These are phyloP conservation scores for Uria lomvia DNA, from an alignment of 2,113 vertebrate species.

Conservation along the genomic window DNA sequence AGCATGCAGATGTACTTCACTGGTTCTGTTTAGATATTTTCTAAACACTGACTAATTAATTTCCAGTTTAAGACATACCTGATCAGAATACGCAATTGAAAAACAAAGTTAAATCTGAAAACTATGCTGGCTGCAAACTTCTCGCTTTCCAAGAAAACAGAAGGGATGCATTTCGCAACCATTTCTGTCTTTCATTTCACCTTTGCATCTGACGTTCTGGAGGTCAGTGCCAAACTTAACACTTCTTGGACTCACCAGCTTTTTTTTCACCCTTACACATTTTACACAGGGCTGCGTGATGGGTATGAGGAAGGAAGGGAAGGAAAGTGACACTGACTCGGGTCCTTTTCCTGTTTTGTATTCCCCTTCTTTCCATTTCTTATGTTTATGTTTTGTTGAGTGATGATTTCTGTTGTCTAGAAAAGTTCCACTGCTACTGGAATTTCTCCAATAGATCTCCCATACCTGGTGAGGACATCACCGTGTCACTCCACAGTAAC, in stretches of 20 bases:
- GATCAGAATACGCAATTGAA: not conserved
- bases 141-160: not conserved
- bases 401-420: not conserved
- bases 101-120: not conserved
- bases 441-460: not conserved
- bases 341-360: not conserved
- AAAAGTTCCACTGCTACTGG: not conserved
- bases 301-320: not conserved
- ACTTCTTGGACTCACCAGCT: not conserved
- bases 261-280: not conserved
- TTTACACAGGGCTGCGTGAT: accelerated
- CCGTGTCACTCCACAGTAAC: no score
- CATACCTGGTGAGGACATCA: not conserved
- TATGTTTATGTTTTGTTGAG: not conserved
- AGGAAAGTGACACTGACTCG: not conserved
- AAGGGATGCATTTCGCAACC: not conserved
- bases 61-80: slow-evolving; percentile 23
- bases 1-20: slow-evolving; percentile 25
- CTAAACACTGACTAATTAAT: slow-evolving; percentile 53
- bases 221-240: not conserved
- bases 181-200: not conserved
- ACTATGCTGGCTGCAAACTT: not conserved
- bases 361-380: not conserved
- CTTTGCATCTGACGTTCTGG: not conserved
- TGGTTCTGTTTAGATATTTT: slow-evolving; percentile 22